phyloP scores from a whole-genome alignment of 2,888 invertebrate genomes.

The Amphimallon solstitiale region DNA sequence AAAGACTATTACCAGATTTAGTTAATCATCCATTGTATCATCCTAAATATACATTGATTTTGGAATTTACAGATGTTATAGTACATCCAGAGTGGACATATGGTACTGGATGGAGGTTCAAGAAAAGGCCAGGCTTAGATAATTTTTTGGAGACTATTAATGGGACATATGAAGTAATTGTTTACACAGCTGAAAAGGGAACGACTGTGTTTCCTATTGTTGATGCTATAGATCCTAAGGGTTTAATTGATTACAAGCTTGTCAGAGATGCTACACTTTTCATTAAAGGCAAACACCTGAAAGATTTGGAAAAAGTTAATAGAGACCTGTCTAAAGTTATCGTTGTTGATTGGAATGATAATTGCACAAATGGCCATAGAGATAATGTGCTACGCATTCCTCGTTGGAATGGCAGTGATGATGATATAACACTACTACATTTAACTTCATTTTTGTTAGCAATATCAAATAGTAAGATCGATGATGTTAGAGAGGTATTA shows the following conservation, averaged over 20 bases:
- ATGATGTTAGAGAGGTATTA: conserved; percentile 94
- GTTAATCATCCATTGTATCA: conserved; percentile 91
- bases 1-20: conserved; percentile 93
- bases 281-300: conserved; percentile 92
- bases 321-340: conserved; percentile 89
- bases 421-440: conserved; percentile 89
- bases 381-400: conserved; percentile 88
- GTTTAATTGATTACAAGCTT: conserved; percentile 86
- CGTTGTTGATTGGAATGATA: conserved; percentile 92
- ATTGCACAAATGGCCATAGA: conserved; percentile 87
- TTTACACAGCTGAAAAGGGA: conserved; percentile 95
- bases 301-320: conserved; percentile 86
- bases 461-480: conserved; percentile 87
- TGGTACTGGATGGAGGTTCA: conserved; percentile 97
- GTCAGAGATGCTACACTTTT: conserved; percentile 97
- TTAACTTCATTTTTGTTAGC: conserved; percentile 90
- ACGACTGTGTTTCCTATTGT: conserved; percentile 95
- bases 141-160: conserved; percentile 80
- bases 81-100: conserved; percentile 99
- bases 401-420: conserved; percentile 93
- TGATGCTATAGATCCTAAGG: conserved; percentile 92
- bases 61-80: conserved; percentile 95
- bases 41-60: conserved; percentile 94
- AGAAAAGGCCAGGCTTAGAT: conserved; percentile 93
- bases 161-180: conserved; percentile 89